phyloP scores from a whole-genome alignment of 2,797 vertebrate species.

The Muscicapa striata region DNA sequence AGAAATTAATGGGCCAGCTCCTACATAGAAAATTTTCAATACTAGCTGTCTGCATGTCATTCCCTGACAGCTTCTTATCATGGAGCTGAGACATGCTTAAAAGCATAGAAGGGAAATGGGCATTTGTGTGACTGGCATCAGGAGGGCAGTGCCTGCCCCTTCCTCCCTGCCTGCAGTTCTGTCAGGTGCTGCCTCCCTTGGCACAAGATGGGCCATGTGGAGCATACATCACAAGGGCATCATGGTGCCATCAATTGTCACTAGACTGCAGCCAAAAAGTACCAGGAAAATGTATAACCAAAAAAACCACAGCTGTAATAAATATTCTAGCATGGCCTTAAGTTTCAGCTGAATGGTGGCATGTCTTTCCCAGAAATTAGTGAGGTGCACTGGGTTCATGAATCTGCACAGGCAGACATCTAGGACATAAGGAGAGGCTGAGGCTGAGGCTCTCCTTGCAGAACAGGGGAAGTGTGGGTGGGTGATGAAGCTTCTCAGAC shows the following conservation, averaged over 20 bases:
- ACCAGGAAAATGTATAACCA: background rate
- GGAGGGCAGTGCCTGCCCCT: background rate
- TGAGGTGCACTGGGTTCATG: background rate
- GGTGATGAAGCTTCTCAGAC: background rate
- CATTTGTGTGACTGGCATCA: background rate
- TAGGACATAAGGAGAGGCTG: background rate
- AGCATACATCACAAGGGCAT: rapidly evolving
- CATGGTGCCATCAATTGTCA: rapidly evolving
- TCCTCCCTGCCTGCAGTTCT: background rate
- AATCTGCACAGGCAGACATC: background rate
- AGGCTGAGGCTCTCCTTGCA: background rate
- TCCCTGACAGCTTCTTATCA: background rate
- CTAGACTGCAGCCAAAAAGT: background rate
- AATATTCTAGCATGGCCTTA: background rate
- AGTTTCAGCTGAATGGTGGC: background rate
- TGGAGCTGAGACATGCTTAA: background rate
- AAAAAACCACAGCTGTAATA: background rate
- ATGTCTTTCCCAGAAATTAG: background rate
- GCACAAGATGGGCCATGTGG: background rate
- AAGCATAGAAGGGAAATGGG: background rate
- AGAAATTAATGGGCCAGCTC: background rate
- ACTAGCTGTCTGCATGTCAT: background rate
- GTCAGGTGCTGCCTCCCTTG: rapidly evolving
- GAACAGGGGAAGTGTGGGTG: background rate
- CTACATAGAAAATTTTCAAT: background rate